Conservation (phyloP, 30 jellyfish, hydroid and myxozoan genomes). For the Turritopsis dohrnii region DNA sequence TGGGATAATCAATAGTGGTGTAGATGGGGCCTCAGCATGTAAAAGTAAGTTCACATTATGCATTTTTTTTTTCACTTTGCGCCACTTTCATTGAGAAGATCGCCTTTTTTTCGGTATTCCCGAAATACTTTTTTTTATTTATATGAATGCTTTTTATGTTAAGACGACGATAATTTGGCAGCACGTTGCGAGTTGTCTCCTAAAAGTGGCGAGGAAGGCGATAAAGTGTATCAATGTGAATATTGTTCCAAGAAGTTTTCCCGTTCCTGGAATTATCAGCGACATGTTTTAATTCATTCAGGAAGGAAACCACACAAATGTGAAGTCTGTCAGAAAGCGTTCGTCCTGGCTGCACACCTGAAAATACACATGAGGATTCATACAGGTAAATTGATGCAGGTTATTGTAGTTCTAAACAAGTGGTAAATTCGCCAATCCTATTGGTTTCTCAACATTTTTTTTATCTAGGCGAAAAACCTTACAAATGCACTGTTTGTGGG, state of each 20-base stretch:
- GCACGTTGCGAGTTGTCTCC: conserved; percentile 79
- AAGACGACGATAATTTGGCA: conserved; percentile 4
- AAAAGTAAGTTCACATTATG: not conserved
- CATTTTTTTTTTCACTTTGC: not conserved
- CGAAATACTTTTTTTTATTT: not conserved
- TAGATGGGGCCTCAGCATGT: not conserved
- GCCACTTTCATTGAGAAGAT: not conserved
- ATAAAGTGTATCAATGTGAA: conserved; percentile 79
- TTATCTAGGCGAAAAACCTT: conserved; percentile 83
- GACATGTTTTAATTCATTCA: conserved; percentile 94
- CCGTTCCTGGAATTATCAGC: conserved; percentile 92
- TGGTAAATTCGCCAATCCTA: not conserved
- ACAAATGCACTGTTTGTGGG: conserved; percentile 89
- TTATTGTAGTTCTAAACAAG: not conserved
- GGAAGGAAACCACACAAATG: conserved; percentile 98
- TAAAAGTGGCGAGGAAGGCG: conserved; percentile 70
- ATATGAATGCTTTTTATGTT: not conserved
- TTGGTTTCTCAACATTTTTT: not conserved
- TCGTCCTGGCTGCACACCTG: conserved; percentile 92
- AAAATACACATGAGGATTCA: conserved; percentile 91
- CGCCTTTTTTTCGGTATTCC: not conserved
- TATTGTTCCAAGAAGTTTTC: conserved; percentile 80
- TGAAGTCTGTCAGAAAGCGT: conserved; percentile 93
- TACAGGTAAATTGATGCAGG: conserved; percentile 33
- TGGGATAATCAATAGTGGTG: conserved; percentile 27